Percentiles rank a stretch among this genome's conserved stretches.
phyloP scores from a whole-genome alignment of 1,140 invertebrate genomes.

The Megalopta genalis region DNA sequence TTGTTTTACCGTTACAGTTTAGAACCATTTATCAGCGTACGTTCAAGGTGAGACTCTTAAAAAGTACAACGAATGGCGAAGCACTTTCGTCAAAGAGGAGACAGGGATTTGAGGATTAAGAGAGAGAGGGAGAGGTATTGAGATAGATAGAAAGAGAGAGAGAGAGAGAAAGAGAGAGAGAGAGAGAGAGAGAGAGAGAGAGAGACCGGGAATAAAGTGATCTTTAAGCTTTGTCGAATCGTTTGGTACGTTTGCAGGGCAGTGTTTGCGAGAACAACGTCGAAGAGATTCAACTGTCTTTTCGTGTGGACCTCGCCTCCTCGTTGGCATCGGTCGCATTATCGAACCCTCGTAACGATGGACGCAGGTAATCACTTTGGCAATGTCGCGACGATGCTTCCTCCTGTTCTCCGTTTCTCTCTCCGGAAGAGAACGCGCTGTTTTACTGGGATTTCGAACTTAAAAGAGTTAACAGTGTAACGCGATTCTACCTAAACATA shows the following conservation, averaged over 20 bases:
- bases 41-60: background rate
- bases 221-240: slow-evolving; percentile 13
- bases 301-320: background rate
- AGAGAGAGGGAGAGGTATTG: too few relatives aligned
- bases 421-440: background rate
- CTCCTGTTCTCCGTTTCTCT: background rate
- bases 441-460: background rate
- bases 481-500: slow-evolving; percentile 41
- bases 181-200: too few relatives aligned
- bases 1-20: background rate
- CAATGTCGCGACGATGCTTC: background rate
- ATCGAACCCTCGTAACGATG: background rate
- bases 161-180: too few relatives aligned
- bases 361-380: slow-evolving; percentile 3
- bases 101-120: background rate
- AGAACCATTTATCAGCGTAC: slow-evolving; percentile 3
- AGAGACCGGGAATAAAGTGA: background rate
- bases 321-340: background rate
- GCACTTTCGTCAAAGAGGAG: background rate
- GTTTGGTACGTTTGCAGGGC: slow-evolving; percentile 8
- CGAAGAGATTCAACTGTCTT: background rate
- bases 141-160: too few relatives aligned
- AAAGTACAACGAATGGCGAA: background rate
- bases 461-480: background rate
- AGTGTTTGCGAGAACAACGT: slow-evolving; percentile 37